Conservation (phyloP, 2,113 vertebrate species). For the Delphinapterus leucas region DNA sequence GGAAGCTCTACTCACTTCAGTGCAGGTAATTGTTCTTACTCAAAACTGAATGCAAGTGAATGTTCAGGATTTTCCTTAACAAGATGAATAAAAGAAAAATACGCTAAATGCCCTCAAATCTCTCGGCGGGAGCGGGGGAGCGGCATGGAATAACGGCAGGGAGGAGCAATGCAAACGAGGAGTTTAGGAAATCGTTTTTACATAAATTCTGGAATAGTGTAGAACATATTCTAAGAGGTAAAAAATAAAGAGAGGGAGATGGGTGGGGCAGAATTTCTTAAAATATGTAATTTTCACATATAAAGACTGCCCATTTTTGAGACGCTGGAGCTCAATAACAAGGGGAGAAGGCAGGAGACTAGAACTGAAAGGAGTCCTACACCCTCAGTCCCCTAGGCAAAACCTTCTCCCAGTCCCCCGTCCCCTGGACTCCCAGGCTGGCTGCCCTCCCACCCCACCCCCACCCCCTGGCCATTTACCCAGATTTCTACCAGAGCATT, state of each 20-base stretch:
- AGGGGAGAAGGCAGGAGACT: not conserved
- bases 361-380: not conserved
- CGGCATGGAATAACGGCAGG: not conserved
- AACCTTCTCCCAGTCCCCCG: not conserved
- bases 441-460: not conserved
- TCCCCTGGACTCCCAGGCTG: not conserved
- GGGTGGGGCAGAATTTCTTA: not conserved
- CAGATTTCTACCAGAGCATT: not conserved
- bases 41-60: not conserved
- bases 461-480: not conserved
- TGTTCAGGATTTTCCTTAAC: not conserved
- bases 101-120: not conserved
- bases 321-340: not conserved
- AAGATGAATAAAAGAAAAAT: slow-evolving; percentile 20
- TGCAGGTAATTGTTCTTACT: not conserved
- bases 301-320: not conserved
- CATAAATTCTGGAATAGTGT: not conserved
- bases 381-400: not conserved
- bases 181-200: not conserved
- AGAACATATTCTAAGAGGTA: not conserved
- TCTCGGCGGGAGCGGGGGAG: not conserved
- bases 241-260: not conserved
- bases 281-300: not conserved
- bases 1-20: not conserved
- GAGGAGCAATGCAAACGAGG: not conserved